phyloP scores from a whole-genome alignment of 2,888 invertebrate species.

The Antheraea yamamai region DNA sequence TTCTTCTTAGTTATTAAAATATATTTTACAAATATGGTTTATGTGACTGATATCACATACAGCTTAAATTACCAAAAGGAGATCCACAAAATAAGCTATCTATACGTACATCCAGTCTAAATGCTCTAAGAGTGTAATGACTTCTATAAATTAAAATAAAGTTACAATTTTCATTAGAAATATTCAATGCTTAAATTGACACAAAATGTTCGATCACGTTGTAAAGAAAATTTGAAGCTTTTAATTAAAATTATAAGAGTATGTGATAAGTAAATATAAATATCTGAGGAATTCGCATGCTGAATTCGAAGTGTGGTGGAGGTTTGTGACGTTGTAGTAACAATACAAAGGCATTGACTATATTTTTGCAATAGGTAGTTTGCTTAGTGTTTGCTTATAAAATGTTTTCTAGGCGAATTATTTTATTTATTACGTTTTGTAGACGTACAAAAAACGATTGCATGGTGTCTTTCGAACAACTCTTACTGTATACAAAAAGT shows the following conservation, averaged over 20 bases:
- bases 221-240: background rate
- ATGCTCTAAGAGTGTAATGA: conserved; percentile 2
- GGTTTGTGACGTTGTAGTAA: conserved; percentile 64
- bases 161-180: conserved; percentile 9
- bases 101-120: background rate
- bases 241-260: conserved; percentile 9
- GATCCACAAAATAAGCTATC: background rate
- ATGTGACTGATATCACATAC: background rate
- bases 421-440: conserved; percentile 65
- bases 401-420: conserved; percentile 64
- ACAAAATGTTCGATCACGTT: background rate
- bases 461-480: conserved; percentile 52
- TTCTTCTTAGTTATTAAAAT: background rate
- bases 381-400: conserved; percentile 74
- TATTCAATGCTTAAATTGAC: background rate
- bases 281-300: conserved; percentile 58
- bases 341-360: conserved; percentile 50
- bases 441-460: conserved; percentile 56
- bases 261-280: conserved; percentile 11
- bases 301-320: conserved; percentile 66
- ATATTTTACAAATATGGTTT: background rate
- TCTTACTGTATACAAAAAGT: conserved; percentile 2
- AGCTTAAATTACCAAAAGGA: background rate
- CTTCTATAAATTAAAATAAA: conserved; percentile 20
- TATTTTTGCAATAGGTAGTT: conserved; percentile 67